Conservation (phyloP, 2,113 vertebrate species). For the Lampris megalopsis region DNA sequence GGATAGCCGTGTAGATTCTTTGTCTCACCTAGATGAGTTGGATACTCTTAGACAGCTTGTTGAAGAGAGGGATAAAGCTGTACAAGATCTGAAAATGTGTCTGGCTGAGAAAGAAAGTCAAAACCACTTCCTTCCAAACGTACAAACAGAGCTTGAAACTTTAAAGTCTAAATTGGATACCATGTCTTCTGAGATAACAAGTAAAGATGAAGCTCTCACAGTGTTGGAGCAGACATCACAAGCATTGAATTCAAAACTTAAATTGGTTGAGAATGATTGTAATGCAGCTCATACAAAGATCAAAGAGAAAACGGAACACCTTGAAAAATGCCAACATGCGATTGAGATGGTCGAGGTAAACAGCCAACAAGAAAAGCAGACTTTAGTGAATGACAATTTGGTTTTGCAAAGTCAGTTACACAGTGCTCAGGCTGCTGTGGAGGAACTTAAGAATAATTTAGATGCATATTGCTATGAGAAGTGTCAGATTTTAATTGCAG, state of each 20-base stretch:
- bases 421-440: slow-evolving; percentile 33
- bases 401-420: slow-evolving; percentile 63
- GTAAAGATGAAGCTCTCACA: slow-evolving; percentile 61
- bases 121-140: slow-evolving; percentile 32
- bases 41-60: slow-evolving; percentile 46
- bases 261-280: slow-evolving; percentile 64
- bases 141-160: slow-evolving; percentile 65
- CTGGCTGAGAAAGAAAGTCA: slow-evolving; percentile 67
- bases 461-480: slow-evolving; percentile 56
- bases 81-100: slow-evolving; percentile 63
- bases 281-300: slow-evolving; percentile 60
- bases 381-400: slow-evolving; percentile 45
- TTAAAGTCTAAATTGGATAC: slow-evolving; percentile 50
- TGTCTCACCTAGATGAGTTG: slow-evolving; percentile 69
- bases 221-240: slow-evolving; percentile 46
- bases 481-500: slow-evolving; percentile 29
- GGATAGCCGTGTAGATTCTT: slow-evolving; percentile 33
- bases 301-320: slow-evolving; percentile 57
- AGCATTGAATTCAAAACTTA: slow-evolving; percentile 65
- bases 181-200: slow-evolving; percentile 23
- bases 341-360: slow-evolving; percentile 45
- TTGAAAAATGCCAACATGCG: slow-evolving; percentile 38
- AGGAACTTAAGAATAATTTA: slow-evolving; percentile 44
- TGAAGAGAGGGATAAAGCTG: slow-evolving; percentile 60
- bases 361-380: slow-evolving; percentile 43